These are phyloP conservation scores for Cheirogaleus major DNA, from an alignment of 2,797 vertebrate genomes.

Conservation along the genomic window DNA sequence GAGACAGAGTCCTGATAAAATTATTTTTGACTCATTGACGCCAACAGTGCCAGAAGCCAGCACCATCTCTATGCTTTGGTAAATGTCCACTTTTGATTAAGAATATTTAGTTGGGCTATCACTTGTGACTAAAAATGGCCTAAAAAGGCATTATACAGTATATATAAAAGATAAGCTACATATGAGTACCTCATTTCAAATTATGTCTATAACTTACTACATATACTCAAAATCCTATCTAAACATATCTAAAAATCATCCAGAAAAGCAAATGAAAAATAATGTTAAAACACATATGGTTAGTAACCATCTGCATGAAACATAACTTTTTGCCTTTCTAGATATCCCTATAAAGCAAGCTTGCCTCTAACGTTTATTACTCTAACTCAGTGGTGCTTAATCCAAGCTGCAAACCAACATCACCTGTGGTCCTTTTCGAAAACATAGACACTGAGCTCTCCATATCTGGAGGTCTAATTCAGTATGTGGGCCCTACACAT, in stretches of 20 bases:
- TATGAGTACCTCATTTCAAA: slow-evolving; percentile 3
- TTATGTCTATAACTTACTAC: slow-evolving; percentile 5
- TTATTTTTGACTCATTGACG: slow-evolving; percentile 24
- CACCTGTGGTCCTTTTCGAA: not conserved
- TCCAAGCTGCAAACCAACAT: not conserved
- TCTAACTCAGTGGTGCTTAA: not conserved
- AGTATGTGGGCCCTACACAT: not conserved
- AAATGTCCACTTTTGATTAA: slow-evolving; percentile 18
- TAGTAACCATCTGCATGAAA: not conserved
- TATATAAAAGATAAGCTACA: not conserved
- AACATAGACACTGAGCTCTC: not conserved
- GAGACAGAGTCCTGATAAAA: not conserved
- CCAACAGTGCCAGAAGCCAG: not conserved
- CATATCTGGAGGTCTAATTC: not conserved
- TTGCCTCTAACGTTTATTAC: not conserved
- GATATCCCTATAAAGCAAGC: not conserved
- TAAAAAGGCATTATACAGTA: not conserved
- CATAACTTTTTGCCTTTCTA: not conserved
- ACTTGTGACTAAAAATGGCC: not conserved
- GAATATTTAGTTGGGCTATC: not conserved
- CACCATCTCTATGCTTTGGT: not conserved
- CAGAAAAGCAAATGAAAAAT: not conserved
- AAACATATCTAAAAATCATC: not conserved
- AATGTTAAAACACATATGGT: slow-evolving; percentile 12
- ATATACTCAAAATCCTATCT: slow-evolving; percentile 1